Base-by-base conservation (phyloP, 2,113 vertebrate species). In the Hippolais icterina region DNA sequence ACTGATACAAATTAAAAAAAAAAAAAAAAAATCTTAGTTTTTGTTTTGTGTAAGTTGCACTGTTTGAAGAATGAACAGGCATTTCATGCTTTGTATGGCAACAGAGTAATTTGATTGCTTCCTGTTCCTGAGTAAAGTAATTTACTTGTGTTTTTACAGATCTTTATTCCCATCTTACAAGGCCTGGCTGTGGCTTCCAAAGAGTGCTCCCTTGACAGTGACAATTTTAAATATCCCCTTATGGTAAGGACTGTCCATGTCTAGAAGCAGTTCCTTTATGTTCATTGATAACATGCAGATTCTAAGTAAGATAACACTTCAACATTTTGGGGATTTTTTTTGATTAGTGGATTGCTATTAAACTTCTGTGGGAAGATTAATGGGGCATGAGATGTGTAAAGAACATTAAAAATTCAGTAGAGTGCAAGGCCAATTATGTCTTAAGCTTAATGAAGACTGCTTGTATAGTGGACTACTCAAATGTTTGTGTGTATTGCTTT, bases 201-300 rank as follows among this genome's bases (percentile, higher is more conserved):
- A 98, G 99, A 99, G 97, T 99, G 99, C 96, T 99, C 99, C 87
- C 98, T 99, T 16, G 99, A 99, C 82, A 99, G 98, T 79, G 99
- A 99, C 98, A 99, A 99, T 97, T 99, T 99, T 97, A 99, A 99
- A 97, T 99, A 99, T 71, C 99, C 99, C 22, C 98, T 99, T 49
- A 99, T 99, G 99, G 99, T 99, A 98, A 99, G 98, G 65, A 57
- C 31, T 33, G 23, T 16, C 44, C 8, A 33, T 78, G 93, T 39
- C 29, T 74, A n/a, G 63, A 35, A 91, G 65, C 33, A 28, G 9
- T 57, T 94, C 66, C 31, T 61, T 83, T 39, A 18, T 25, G 9
- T 29, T 84, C 35, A 11, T 31, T 84, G 76, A 12, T 84, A 69
- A 65, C 8, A 1, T 4, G 15, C 52, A 71, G 37, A 33, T 86